These are phyloP conservation scores for Pipistrellus kuhlii DNA, from an alignment of 2,797 vertebrate genomes.

Conservation along the genomic window DNA sequence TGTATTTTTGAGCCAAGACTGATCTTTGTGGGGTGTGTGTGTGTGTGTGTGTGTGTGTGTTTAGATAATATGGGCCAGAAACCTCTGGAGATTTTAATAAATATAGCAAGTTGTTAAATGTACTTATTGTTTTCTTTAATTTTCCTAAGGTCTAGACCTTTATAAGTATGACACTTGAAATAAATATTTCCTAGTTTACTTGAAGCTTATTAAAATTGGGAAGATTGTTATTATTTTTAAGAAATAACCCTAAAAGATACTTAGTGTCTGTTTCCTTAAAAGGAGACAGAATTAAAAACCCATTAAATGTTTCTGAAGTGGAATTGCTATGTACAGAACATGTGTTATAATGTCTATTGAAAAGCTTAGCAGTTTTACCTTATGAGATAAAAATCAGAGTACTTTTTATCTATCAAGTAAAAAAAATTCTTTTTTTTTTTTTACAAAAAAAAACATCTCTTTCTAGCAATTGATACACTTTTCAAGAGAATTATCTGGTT, in stretches of 20 bases:
- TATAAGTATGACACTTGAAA: slow-evolving; percentile 35
- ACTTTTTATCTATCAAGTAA: slow-evolving; percentile 48
- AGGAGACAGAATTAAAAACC: slow-evolving; percentile 60
- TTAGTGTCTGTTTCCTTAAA: slow-evolving; percentile 56
- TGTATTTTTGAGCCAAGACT: neutral
- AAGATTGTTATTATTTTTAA: slow-evolving; percentile 67
- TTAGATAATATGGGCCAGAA: slow-evolving; percentile 9
- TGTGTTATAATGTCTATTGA: slow-evolving; percentile 40
- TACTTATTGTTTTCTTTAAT: slow-evolving; percentile 27
- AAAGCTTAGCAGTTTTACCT: slow-evolving; percentile 64
- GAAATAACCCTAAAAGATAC: slow-evolving; percentile 10
- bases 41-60: too few species aligned
- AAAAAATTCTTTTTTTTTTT: neutral
- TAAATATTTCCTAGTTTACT: slow-evolving; percentile 58
- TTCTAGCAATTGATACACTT: slow-evolving; percentile 67
- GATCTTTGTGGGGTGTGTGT: too few species aligned
- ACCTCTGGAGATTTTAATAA: neutral
- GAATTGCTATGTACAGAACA: slow-evolving; percentile 2
- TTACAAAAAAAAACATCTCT: neutral
- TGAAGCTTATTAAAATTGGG: slow-evolving; percentile 46
- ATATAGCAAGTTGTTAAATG: neutral
- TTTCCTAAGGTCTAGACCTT: slow-evolving; percentile 22
- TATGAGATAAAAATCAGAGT: neutral
- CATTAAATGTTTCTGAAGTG: slow-evolving; percentile 40
- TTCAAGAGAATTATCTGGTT: slow-evolving; percentile 68